Percentiles rank a stretch among this genome's conserved stretches.
Conservation (phyloP, 2,113 vertebrate genomes). For the Tachuris rubrigastra region DNA sequence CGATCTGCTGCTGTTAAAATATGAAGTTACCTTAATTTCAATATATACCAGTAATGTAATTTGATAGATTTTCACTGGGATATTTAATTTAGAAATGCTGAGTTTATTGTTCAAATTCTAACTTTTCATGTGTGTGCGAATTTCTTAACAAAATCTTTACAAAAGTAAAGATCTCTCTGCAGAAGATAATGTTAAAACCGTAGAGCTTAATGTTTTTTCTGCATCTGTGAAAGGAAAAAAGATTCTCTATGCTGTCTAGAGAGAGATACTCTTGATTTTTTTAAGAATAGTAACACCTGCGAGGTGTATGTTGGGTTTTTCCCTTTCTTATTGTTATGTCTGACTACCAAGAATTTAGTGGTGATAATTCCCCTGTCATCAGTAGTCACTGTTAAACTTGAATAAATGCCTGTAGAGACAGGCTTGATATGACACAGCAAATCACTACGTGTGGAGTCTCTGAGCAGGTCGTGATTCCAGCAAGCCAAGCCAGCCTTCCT, state of each 20-base stretch:
- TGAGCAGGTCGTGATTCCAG: not conserved
- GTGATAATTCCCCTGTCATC: slow-evolving; percentile 12
- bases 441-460: not conserved
- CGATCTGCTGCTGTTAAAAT: not conserved
- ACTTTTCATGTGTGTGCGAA: not conserved
- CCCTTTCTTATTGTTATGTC: not conserved
- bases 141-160: not conserved
- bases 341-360: slow-evolving; percentile 14
- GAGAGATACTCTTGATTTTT: not conserved
- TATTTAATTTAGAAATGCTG: not conserved
- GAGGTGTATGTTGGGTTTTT: not conserved
- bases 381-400: not conserved
- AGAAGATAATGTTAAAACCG: not conserved
- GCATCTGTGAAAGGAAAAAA: not conserved
- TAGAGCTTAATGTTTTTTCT: not conserved
- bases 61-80: not conserved
- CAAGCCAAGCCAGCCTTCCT: not conserved
- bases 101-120: not conserved
- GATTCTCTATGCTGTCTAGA: not conserved
- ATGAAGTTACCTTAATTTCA: not conserved
- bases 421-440: slow-evolving; percentile 53
- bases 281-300: not conserved
- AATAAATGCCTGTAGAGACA: not conserved
- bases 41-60: not conserved
- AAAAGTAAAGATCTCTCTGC: not conserved